phyloP scores from a whole-genome alignment of 1,140 invertebrate species.

The Drosophila lacteicornis region DNA sequence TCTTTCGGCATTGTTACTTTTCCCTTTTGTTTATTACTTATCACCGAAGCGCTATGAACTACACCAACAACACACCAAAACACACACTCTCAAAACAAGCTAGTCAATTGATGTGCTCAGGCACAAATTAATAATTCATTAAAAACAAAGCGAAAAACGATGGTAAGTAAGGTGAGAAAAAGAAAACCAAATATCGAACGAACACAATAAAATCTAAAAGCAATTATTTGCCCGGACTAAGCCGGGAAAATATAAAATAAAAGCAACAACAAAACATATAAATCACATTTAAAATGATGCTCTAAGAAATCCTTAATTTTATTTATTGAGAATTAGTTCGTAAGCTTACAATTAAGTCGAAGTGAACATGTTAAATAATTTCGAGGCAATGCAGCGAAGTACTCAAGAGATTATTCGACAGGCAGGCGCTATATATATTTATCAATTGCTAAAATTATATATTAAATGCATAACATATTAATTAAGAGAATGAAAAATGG shows the following conservation, averaged over 20 bases:
- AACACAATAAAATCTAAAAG: slow-evolving; percentile 74
- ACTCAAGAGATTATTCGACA: slow-evolving; percentile 31
- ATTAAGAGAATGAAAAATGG: slow-evolving; percentile 41
- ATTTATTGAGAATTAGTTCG: slow-evolving; percentile 49
- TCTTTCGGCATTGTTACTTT: slow-evolving; percentile 43
- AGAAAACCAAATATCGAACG: slow-evolving; percentile 49
- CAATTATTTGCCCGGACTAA: slow-evolving; percentile 66
- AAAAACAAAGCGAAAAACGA: slow-evolving; percentile 29
- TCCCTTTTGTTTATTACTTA: slow-evolving; percentile 17
- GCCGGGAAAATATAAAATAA: slow-evolving; percentile 61
- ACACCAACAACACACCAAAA: slow-evolving; percentile 39
- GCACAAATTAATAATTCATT: slow-evolving; percentile 62
- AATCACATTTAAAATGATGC: slow-evolving; percentile 52
- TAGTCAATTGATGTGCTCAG: slow-evolving; percentile 75
- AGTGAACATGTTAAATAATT: slow-evolving; percentile 63
- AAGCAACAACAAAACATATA: slow-evolving; percentile 38
- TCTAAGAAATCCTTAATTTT: slow-evolving; percentile 48
- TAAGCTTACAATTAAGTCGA: slow-evolving; percentile 59
- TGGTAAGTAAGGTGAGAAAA: slow-evolving; percentile 58
- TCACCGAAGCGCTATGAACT: slow-evolving; percentile 33
- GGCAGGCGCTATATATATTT: slow-evolving; percentile 60
- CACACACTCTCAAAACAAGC: slow-evolving; percentile 59
- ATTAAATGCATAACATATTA: slow-evolving; percentile 51
- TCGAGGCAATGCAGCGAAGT: slow-evolving; percentile 56
- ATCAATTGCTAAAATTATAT: slow-evolving; percentile 64